Base-by-base conservation (phyloP, 2,113 vertebrate genomes). In the Camelus dromedarius region DNA sequence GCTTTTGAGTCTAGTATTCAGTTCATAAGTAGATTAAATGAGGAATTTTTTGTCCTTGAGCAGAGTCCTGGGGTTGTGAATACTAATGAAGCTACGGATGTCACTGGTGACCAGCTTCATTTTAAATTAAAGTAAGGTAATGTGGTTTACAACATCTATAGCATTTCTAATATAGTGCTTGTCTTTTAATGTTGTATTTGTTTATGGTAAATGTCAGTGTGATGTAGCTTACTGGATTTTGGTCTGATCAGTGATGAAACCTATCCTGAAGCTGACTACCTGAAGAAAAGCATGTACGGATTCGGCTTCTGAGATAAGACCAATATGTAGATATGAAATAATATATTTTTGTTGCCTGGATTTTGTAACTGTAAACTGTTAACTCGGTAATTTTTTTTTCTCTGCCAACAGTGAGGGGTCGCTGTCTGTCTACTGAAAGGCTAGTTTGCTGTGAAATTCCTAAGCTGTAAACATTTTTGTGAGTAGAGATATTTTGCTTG, bases 211-310 rank as follows among this genome's bases (percentile, higher is more conserved):
- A 35, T 56, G 8, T 52, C 69, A 8, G 6, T 22, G 18, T 22
- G 22, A 15, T 32, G 2, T 67, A 66, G 20, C 6, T 42, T 81
- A 35, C 13, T 20, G 62, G 35, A 46, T 38, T 52, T 10, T 48
- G 94, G 88, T 97, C 77, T 95, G 28, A 54, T 97, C 12, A 1
- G 1, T 97, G 95, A 95, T 96, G 96, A 98, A 87, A 90, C 76
- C 5, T 93, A 97, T 97, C 94, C 97, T 93, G 93, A 97, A 98
- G 46, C 95, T 98, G 98, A 98, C 81, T 15, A 8, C 46, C 90
- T 97, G 96, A 97, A 97, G 92, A 98, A 81, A 97, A 73, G 3
- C 19, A 50, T 62, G 32, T 86, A 95, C 83, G 96, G 97, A 94
- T 97, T 96, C 96, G 90, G 97, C 92, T 97, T 96, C 93, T 97